phyloP scores from a whole-genome alignment of 2,888 invertebrate genomes.

The Drosophila kanekoi region DNA sequence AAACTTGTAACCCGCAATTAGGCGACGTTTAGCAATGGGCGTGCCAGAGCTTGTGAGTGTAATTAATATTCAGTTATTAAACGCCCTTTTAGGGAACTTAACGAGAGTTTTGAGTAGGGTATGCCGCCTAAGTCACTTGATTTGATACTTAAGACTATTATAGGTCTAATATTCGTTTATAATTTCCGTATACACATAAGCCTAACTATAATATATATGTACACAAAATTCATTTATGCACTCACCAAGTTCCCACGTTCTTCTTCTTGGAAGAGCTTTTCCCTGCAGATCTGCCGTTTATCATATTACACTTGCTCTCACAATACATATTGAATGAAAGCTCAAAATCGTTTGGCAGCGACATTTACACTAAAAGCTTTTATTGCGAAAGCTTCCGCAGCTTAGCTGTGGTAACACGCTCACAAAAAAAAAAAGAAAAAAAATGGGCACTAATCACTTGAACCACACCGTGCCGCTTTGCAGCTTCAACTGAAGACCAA shows the following conservation, averaged over 20 bases:
- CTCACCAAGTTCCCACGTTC: too few species aligned
- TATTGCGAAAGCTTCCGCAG: not conserved
- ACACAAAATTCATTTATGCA: too few species aligned
- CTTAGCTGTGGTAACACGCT: not conserved
- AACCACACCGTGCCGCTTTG: not conserved
- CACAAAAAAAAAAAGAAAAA: too few species aligned
- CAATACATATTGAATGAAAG: not conserved
- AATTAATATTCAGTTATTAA: slow-evolving; percentile 56
- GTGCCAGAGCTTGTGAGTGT: slow-evolving; percentile 23
- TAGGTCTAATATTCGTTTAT: too few species aligned
- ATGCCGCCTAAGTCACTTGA: too few species aligned
- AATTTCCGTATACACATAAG: too few species aligned
- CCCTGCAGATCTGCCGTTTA: too few species aligned
- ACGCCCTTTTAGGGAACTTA: not conserved
- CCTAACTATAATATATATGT: too few species aligned
- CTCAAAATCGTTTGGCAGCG: not conserved
- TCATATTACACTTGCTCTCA: not conserved
- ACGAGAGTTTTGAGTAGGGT: not conserved
- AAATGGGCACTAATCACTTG: too few species aligned
- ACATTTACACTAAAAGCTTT: not conserved
- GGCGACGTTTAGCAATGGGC: slow-evolving; percentile 49
- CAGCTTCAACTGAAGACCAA: not conserved
- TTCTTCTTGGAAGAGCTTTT: too few species aligned
- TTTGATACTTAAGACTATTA: too few species aligned
- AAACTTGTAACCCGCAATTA: slow-evolving; percentile 61